A percentile compares a stretch with the other conserved stretches of the same genome.
Conservation (phyloP, 2,888 invertebrate species). For the Saturnia japonica region DNA sequence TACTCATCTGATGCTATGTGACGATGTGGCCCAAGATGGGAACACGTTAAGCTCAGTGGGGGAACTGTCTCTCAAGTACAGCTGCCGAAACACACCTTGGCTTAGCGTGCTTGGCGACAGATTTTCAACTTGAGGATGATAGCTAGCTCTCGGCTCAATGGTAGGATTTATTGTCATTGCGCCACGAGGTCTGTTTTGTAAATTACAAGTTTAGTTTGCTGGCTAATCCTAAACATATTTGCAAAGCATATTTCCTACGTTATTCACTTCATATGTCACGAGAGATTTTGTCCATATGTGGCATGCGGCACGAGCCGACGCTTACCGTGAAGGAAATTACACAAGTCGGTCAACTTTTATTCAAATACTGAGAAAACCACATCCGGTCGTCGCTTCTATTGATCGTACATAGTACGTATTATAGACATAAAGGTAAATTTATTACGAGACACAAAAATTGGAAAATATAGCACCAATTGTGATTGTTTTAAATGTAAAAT, state of each 20-base stretch:
- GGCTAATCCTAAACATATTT: background rate
- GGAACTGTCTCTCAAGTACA: too few species aligned
- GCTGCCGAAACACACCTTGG: too few species aligned
- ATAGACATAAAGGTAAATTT: background rate
- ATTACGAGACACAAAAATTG: background rate
- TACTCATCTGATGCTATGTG: too few species aligned
- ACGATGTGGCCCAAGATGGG: too few species aligned
- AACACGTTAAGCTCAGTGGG: too few species aligned
- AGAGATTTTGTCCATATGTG: slow-evolving; percentile 31
- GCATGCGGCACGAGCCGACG: slow-evolving; percentile 26
- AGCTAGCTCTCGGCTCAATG: too few species aligned
- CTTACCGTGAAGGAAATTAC: slow-evolving; percentile 61
- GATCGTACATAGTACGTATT: slow-evolving; percentile 21
- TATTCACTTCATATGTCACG: slow-evolving; percentile 26
- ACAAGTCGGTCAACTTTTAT: slow-evolving; percentile 60
- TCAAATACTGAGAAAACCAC: slow-evolving; percentile 58
- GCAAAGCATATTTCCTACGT: slow-evolving; percentile 24
- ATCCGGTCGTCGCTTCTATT: slow-evolving; percentile 57
- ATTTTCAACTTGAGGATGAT: too few species aligned
- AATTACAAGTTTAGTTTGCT: background rate
- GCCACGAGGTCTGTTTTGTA: too few species aligned
- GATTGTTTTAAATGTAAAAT: background rate
- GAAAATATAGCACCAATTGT: background rate
- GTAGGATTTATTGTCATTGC: too few species aligned
- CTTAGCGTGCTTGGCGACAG: too few species aligned